Conservation (phyloP, 2,113 vertebrate genomes). For the Pelecanus crispus region DNA sequence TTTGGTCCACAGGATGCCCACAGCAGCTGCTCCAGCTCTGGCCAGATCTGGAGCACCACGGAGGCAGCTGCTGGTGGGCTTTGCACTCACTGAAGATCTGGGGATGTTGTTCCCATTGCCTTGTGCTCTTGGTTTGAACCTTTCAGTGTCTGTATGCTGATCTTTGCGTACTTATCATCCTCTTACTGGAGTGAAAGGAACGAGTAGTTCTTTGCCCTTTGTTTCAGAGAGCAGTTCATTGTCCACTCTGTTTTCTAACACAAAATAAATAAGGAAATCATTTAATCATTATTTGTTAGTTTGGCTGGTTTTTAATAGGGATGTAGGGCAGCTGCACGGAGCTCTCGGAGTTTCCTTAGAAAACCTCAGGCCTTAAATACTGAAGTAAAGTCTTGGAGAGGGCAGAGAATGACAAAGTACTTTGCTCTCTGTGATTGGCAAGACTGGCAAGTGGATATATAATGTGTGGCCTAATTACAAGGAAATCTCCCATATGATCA, state of each 20-base stretch:
- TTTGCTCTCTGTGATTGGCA: not conserved
- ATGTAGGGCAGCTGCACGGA: not conserved
- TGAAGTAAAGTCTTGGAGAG: not conserved
- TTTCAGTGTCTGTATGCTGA: constrained; percentile 11
- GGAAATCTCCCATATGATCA: not conserved
- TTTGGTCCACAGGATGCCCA: not conserved
- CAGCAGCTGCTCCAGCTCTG: not conserved
- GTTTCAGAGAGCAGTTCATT: constrained; percentile 52
- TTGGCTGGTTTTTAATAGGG: constrained; percentile 43
- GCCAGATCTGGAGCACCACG: not conserved
- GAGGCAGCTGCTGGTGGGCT: constrained; percentile 1
- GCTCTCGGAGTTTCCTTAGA: constrained; percentile 18
- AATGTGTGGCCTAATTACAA: not conserved
- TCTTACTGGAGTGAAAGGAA: constrained; percentile 26
- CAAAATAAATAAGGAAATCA: constrained; percentile 52
- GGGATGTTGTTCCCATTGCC: not conserved
- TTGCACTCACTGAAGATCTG: not conserved
- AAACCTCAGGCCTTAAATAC: constrained; percentile 4
- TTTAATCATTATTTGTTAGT: constrained; percentile 56
- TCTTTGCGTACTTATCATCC: constrained; percentile 22
- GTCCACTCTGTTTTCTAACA: constrained; percentile 48
- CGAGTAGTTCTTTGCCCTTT: constrained; percentile 5
- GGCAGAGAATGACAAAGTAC: not conserved
- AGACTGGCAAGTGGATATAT: not conserved
- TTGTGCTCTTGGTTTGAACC: constrained; percentile 5